A percentile compares a stretch with the other conserved stretches of the same genome.
phyloP scores from a whole-genome alignment of 1,140 invertebrate genomes.

The Telenomus remus region DNA sequence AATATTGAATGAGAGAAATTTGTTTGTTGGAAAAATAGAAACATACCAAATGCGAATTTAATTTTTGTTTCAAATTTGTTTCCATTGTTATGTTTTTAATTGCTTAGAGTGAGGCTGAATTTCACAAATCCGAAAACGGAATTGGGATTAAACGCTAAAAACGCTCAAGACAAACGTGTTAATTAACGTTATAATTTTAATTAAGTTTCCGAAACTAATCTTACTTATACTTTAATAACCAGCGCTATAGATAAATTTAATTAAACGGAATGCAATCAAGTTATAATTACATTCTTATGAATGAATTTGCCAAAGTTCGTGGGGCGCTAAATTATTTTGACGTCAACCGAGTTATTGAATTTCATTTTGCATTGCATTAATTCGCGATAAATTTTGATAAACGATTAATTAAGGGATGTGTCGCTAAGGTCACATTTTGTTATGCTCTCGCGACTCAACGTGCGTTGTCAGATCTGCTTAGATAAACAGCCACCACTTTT shows the following conservation, averaged over 20 bases:
- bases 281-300: constrained; percentile 59
- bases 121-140: constrained; percentile 29
- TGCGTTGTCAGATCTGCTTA: constrained; percentile 18
- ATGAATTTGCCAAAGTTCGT: constrained; percentile 54
- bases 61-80: not conserved
- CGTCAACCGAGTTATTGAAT: constrained; percentile 51
- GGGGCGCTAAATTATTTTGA: constrained; percentile 50
- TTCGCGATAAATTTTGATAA: constrained; percentile 56
- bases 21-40: too few species aligned
- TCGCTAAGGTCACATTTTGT: constrained; percentile 38
- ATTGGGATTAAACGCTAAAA: constrained; percentile 34
- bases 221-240: constrained; percentile 59
- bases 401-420: constrained; percentile 47
- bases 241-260: constrained; percentile 56
- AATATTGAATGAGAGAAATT: not conserved
- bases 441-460: constrained; percentile 16
- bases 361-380: constrained; percentile 53
- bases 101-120: too few species aligned
- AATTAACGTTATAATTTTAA: constrained; percentile 59
- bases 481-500: constrained; percentile 30
- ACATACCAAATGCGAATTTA: not conserved
- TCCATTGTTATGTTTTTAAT: not conserved
- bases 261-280: constrained; percentile 59
- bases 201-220: constrained; percentile 58
- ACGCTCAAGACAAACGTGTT: constrained; percentile 45